Evolutionary conservation across 2,797 vertebrate genomes (phyloP), one percentile per base, ranked within the genome.

Genomic region (Rhynchotus rufescens): DNA sequence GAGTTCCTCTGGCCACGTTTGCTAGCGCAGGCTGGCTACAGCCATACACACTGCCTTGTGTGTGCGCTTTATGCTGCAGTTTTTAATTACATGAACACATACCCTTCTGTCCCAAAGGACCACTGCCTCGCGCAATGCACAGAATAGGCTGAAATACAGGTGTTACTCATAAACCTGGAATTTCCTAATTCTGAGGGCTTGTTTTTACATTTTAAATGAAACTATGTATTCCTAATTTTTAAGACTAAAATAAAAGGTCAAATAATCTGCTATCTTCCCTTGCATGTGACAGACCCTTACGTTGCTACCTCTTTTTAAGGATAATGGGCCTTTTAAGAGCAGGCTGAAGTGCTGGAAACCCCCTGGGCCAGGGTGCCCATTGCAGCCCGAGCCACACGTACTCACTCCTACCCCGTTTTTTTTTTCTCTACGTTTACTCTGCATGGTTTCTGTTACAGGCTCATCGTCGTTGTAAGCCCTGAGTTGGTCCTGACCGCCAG

Each of bases 161-260:
- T 51, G n/a, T 32, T 71, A 17, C 23, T 60, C 60, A 6, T 44
- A 54, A 10, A 45, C 0, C 0, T 1, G 0, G 10, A 9, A 4
- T 13, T 79, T 60, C 67, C 52, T 74, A 65, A 80, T 21, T 80
- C 32, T 30, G 16, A 25, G 56, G 0, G 0, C 8, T 89, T 85
- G 21, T 25, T 69, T 79, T 77, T 51, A 30, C 8, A 7, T 36
- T 9, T 30, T 12, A 16, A 61, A 65, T 66, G 62, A 28, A 77
- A 89, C 9, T 16, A 12, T 0, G 0, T 12, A 36, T 76, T 65
- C 1, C 1, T 57, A 4, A 32, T 76, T 56, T 71, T 57, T 15
- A 22, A 79, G 54, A 8, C 10, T 57, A 2, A 17, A 79, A 54
- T 26, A 26, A 52, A 34, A 12, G 12, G 6, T 2, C 3, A 23